Base-by-base conservation (phyloP, 2,888 invertebrate genomes). In the Philhelius pedissequus region DNA sequence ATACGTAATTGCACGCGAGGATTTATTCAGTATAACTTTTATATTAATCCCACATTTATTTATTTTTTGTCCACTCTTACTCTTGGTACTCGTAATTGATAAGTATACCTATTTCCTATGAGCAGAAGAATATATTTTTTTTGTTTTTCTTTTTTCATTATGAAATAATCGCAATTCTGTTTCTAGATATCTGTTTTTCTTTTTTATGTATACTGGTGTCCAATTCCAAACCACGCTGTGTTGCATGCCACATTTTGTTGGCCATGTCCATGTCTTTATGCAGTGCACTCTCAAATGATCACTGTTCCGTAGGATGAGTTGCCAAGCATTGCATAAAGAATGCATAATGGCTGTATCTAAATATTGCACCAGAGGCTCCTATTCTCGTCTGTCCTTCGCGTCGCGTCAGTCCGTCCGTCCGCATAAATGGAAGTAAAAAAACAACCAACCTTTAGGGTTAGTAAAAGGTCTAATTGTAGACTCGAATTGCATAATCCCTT, bases 1-100 rank as follows among this genome's bases (percentile, higher is more conserved):
- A 82, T 82, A 82, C 68, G 77, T 82, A 77, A 82, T 82, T 82
- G 82, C 82, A 82, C 62, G 82, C 71, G 73, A 82, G 77, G 68
- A 77, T 82, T 73, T 71, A 81, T 81, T 71, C 66, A 71, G n/a
- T n/a, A n/a, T n/a, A n/a, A 43, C 64, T 82, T 78, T 78, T 32
- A 60, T 77, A 60, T 73, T 40, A 68, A 22, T 60, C 40, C 22
- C n/a, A 25, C 9, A 25, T 50, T 2, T 13, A 13, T 48, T 5
- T 50, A 18, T 32, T 13, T 54, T 54, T 30, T 32, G 9, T 54
- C 54, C 11, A 32, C 32, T 54, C 1, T 45, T 4, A 45, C 20
- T 48, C n/a, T n/a, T n/a, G n/a, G n/a, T n/a, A n/a, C n/a, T n/a
- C n/a, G n/a, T n/a, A n/a, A n/a, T n/a, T n/a, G n/a, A n/a, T n/a